Conservation (phyloP, 2,113 vertebrate genomes). For the Semnornis frantzii region DNA sequence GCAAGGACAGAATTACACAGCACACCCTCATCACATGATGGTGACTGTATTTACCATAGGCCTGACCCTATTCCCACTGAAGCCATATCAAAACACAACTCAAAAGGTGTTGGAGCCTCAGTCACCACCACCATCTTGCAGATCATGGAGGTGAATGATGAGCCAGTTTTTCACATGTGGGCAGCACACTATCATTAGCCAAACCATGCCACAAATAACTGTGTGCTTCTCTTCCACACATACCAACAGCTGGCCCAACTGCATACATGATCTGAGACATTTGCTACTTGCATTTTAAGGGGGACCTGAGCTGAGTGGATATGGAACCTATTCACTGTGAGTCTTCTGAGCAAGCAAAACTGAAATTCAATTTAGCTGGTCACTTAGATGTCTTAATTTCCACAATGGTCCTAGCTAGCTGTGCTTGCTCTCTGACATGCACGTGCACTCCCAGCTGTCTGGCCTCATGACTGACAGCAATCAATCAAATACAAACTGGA, state of each 20-base stretch:
- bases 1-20: background rate
- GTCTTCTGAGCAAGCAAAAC: background rate
- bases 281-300: background rate
- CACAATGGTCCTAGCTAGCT: no score
- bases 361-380: background rate
- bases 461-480: background rate
- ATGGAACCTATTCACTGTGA: background rate
- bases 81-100: background rate
- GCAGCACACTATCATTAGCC: background rate
- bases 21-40: background rate
- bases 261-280: background rate
- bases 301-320: background rate
- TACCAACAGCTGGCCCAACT: background rate
- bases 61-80: background rate
- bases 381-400: no score
- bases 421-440: background rate
- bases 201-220: background rate
- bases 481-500: background rate
- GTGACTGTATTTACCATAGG: background rate
- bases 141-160: accelerated
- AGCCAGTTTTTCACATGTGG: background rate
- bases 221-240: background rate
- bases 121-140: background rate
- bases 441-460: background rate
- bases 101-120: background rate